phyloP scores from a whole-genome alignment of 2,888 invertebrate genomes.

The Andrena flavipes region DNA sequence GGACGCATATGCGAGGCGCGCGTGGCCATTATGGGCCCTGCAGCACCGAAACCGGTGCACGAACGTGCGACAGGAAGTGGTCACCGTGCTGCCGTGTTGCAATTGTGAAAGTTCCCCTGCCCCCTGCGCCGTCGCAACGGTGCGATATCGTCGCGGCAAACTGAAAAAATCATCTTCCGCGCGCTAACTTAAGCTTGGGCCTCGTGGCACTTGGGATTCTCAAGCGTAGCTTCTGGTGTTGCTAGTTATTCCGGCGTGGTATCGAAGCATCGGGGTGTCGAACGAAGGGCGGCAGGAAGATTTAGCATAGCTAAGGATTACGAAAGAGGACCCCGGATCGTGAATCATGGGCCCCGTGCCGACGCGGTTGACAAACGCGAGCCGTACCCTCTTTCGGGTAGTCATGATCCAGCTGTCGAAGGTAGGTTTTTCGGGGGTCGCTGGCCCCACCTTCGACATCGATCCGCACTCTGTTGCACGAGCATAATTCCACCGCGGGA shows the following conservation, averaged over 20 bases:
- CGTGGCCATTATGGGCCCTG: conserved; percentile 39
- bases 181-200: no score
- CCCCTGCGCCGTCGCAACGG: not conserved
- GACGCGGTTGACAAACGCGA: conserved; percentile 54
- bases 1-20: conserved; percentile 45
- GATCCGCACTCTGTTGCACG: conserved; percentile 56
- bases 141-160: not conserved
- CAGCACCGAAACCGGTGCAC: conserved; percentile 43
- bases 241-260: no score
- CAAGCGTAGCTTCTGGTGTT: no score
- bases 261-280: no score
- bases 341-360: conserved; percentile 61
- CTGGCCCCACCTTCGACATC: conserved; percentile 61
- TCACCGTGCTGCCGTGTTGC: conserved; percentile 47
- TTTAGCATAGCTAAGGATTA: conserved; percentile 40
- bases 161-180: not conserved
- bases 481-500: conserved; percentile 54
- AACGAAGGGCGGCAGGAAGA: not conserved
- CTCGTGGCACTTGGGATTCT: no score
- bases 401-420: conserved; percentile 75
- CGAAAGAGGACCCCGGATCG: conserved; percentile 38
- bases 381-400: conserved; percentile 53
- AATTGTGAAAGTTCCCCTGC: conserved; percentile 45
- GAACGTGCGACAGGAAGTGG: conserved; percentile 52
- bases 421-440: conserved; percentile 63